Evolutionary conservation across 2,888 invertebrate genomes (phyloP), one percentile per base, ranked within the genome.

Genomic region (Epirrhoe alternata): DNA sequence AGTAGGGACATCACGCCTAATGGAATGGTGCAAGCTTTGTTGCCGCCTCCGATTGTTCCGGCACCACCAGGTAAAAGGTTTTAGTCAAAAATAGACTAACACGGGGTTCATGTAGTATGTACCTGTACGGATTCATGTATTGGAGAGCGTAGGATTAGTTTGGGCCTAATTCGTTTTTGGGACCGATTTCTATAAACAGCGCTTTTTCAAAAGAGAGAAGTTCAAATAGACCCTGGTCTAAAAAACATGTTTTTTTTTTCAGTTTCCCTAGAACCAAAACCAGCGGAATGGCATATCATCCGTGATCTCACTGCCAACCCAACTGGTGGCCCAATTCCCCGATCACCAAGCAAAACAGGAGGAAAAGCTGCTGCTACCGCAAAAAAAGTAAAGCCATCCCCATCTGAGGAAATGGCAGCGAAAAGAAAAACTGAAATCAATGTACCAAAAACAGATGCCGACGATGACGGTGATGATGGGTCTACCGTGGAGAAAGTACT

Each of bases 261-360:
- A 81, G 81, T 66, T 53, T 61, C 62, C 6, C 52, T 61, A 3
- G 77, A 79, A 64, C 69, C 69, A 68, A 76, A 72, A 10, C 74
- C 85, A 57, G 69, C 68, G n/a, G 90, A 90, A 71, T 90, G 90
- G 90, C 73, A 82, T 49, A 82, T 88, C n/a, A 63, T 50, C 33
- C 78, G 84, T 47, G 79, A 82, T 5, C 16, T 66, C 12, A 6
- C 66, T 8, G 51, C 64, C n/a, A 68, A 35, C 55, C 35, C 14
- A 16, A 47, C 57, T 10, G 1, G 55, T 5, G 69, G 64, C 14
- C 62, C 35, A 5, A 12, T 77, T 42, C 56, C 56, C 17, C 84
- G 72, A 73, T 68, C 66, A 42, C 69, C 77, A 33, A 84, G 78
- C 54, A 88, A 83, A 77, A 49, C 62, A 12, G 61, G 64, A 68